Evolutionary conservation across 2,113 vertebrate genomes (phyloP).

Genomic region (Perognathus longimembris): DNA sequence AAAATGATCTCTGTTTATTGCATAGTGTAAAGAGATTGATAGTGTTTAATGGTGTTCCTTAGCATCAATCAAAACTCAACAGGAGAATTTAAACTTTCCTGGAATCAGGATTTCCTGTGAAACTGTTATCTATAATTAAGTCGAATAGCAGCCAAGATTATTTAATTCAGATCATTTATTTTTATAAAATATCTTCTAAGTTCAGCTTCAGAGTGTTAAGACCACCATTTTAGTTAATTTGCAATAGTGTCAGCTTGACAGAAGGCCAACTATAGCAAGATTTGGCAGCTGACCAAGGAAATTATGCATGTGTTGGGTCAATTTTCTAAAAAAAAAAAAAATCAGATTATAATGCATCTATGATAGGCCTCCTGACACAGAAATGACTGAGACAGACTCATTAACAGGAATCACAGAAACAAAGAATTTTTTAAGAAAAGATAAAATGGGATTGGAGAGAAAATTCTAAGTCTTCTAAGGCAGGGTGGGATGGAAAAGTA

Average conservation of each 20-base stretch:
- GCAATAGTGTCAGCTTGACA: constrained; percentile 46
- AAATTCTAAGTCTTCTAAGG: not conserved
- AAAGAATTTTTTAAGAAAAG: not conserved
- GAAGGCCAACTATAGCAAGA: constrained; percentile 41
- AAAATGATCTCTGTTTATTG: not conserved
- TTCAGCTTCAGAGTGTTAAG: constrained; percentile 51
- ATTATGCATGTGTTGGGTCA: not conserved
- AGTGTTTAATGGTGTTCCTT: not conserved
- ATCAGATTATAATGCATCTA: constrained; percentile 23
- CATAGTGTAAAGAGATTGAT: not conserved
- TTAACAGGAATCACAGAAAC: not conserved
- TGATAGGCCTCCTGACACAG: not conserved
- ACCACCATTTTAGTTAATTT: constrained; percentile 66
- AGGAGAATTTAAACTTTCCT: not conserved
- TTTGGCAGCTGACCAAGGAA: constrained; percentile 54
- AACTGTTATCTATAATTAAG: constrained; percentile 50
- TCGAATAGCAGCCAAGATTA: constrained; percentile 49
- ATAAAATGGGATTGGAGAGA: not conserved
- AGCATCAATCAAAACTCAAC: not conserved
- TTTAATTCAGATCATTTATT: constrained; percentile 70
- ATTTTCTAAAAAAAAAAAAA: constrained; percentile 46
- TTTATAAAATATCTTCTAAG: constrained; percentile 64
- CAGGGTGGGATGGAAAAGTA: not conserved
- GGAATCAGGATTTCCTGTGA: constrained; percentile 42
- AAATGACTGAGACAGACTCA: constrained; percentile 2